Conservation (phyloP, 2,888 invertebrate species). For the Tetranychus truncatus region DNA sequence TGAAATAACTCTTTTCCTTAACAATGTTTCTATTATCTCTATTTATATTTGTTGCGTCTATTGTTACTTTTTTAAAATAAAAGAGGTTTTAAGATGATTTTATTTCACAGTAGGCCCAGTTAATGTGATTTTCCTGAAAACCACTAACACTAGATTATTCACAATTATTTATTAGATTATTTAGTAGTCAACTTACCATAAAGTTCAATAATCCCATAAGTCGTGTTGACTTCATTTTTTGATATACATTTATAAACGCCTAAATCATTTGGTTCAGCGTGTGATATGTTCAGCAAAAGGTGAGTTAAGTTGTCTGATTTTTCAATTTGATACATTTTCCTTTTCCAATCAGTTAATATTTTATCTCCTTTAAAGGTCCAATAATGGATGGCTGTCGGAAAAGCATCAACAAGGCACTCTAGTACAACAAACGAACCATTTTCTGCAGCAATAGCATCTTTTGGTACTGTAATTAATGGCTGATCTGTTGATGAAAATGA, state of each 20-base stretch:
- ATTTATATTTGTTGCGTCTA: no score
- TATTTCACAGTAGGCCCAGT: no score
- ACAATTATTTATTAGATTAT: no score
- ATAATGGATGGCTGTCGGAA: slow-evolving; percentile 61
- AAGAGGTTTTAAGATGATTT: no score
- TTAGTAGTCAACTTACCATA: slow-evolving; percentile 40
- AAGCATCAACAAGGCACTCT: slow-evolving; percentile 63
- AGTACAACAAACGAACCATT: slow-evolving; percentile 47
- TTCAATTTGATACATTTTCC: slow-evolving; percentile 30
- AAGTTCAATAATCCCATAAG: slow-evolving; percentile 51
- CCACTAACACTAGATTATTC: not conserved
- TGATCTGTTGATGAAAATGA: slow-evolving; percentile 45
- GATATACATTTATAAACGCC: slow-evolving; percentile 63
- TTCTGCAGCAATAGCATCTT: slow-evolving; percentile 51
- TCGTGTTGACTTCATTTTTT: slow-evolving; percentile 61
- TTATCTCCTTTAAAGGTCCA: slow-evolving; percentile 66
- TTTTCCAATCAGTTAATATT: slow-evolving; percentile 48
- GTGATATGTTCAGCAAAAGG: slow-evolving; percentile 58
- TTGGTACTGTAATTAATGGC: slow-evolving; percentile 48
- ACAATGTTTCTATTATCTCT: no score
- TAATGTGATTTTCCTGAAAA: no score
- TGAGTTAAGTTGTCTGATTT: slow-evolving; percentile 36
- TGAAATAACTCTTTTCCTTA: no score
- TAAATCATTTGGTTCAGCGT: slow-evolving; percentile 48
- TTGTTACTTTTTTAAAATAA: no score